Evolutionary conservation across 1,140 invertebrate species (phyloP), one percentile per base, ranked within the genome.

Genomic region (Drosophila miranda): DNA sequence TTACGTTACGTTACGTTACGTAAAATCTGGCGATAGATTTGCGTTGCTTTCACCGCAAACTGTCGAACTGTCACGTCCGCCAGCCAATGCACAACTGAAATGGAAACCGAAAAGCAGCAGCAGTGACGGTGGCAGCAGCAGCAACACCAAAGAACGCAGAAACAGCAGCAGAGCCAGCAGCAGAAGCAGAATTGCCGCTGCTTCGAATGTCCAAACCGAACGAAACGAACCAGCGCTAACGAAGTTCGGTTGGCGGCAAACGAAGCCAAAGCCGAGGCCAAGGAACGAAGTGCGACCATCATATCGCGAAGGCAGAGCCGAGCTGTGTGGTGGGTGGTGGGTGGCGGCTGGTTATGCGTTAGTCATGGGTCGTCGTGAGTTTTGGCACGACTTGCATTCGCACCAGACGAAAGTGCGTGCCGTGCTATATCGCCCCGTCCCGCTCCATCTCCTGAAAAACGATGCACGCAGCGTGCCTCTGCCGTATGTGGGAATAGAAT

Each of bases 81-180:
- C 74, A 74, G 82, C 41, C 70, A 75, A 81, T 87, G 69, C 81
- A 80, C 78, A 86, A 86, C 81, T 86, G 76, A 86, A 66, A 28
- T 19, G 48, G 58, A 68, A 68, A 54, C 34, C 58, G 59, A 58
- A 30, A 11, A 49, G 50, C 45, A 48, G 45, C 34, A 3, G 34
- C 34, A 34, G 34, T 23, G 21, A 4, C 30, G 0, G 9, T 11
- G 8, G 9, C 9, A 34, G 9, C 30, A 34, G 30, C 34, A 38
- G 34, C 34, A 38, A 38, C 34, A 38, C 11, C 34, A 38, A 38
- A 38, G 34, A 14, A 19, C 16, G 14, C 50, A 34, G 51, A 30
- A 34, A 49, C 49, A 50, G 54, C 50, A 68, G 48, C 34, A 38
- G 34, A 6, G 5, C 0, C 34, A 0, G 30, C 9, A 9, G 34